These are phyloP conservation scores for Tenebrosternarchus preto DNA, from an alignment of 2,113 vertebrate species.

Conservation along the genomic window DNA sequence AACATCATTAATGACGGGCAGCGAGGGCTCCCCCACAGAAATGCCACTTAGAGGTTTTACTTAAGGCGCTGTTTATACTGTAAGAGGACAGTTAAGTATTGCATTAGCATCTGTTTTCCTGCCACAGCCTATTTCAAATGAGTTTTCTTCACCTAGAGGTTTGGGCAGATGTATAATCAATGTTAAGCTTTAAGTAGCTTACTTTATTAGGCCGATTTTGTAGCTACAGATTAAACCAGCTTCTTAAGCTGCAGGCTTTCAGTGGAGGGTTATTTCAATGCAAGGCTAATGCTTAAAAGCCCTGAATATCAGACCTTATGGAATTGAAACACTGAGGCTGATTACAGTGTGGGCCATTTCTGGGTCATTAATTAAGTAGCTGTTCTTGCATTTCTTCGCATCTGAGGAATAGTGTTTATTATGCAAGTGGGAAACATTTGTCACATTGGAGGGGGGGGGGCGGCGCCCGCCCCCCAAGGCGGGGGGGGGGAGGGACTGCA, in stretches of 20 bases:
- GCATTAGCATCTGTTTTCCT: conserved; percentile 60
- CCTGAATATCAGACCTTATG: not conserved
- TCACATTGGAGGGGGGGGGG: too few species aligned
- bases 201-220: not conserved
- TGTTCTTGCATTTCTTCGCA: conserved; percentile 1
- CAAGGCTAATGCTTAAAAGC: not conserved
- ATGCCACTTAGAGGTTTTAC: conserved; percentile 53
- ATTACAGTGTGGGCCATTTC: conserved; percentile 15
- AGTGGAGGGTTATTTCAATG: too few species aligned
- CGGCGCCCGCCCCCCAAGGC: too few species aligned
- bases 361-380: conserved; percentile 36
- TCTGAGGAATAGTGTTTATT: conserved; percentile 21
- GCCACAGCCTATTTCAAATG: conserved; percentile 40
- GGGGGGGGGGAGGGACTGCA: too few species aligned
- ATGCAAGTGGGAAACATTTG: conserved; percentile 2
- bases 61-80: conserved; percentile 54
- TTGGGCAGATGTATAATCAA: not conserved
- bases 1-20: conserved; percentile 51
- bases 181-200: not conserved
- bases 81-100: conserved; percentile 50
- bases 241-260: not conserved
- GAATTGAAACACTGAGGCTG: not conserved
- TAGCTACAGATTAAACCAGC: not conserved
- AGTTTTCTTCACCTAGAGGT: not conserved
- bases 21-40: conserved; percentile 45